Evolutionary conservation across 2,888 invertebrate genomes (phyloP), one percentile per base, ranked within the genome.

Genomic region (Cryptus armator): DNA sequence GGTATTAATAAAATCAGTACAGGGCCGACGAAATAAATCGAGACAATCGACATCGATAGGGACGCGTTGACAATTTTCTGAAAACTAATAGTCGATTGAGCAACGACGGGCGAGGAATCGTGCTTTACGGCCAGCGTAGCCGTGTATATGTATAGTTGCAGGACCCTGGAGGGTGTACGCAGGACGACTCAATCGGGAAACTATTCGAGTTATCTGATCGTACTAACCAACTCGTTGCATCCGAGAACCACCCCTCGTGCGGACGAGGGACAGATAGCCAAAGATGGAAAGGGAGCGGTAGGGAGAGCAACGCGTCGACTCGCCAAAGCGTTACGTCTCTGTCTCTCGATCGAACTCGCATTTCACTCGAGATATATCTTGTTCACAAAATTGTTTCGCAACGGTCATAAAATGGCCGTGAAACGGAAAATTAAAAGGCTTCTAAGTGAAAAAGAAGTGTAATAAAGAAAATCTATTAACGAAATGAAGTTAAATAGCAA

Each of bases 151-250:
- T 29, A 43, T 46, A 59, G 14, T 44, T 19, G 14, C 37, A 53
- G 19, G 53, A 72, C 37, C n/a, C 16, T 56, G 43, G 9, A 68
- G 16, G 19, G 67, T 24, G 16, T 9, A 16, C 48, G 32, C 43
- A 3, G 51, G 32, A 75, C 68, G 53, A 70, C 74, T 83, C 53
- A 79, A 83, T 83, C 68, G 74, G 62, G 64, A 83, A 83, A 83
- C 83, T 83, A 79, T 83, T 79, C 74, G 67, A 46, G 74, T 74
- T 83, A 83, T 79, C 83, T 70, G 83, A 83, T 79, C 62, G 78
- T 83, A 62, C 43, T 79, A 75, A 83, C 72, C 78, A 68, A 70
- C 78, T 74, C 74, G 78, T 46, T 75, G 68, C 56, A 74, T 37
- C 53, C 83, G 78, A 72, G 72, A 43, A 78, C 70, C 64, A 71